Percentiles rank a stretch among this genome's conserved stretches.
Conservation (phyloP, 2,888 invertebrate genomes). For the Keiferia lycopersicella region DNA sequence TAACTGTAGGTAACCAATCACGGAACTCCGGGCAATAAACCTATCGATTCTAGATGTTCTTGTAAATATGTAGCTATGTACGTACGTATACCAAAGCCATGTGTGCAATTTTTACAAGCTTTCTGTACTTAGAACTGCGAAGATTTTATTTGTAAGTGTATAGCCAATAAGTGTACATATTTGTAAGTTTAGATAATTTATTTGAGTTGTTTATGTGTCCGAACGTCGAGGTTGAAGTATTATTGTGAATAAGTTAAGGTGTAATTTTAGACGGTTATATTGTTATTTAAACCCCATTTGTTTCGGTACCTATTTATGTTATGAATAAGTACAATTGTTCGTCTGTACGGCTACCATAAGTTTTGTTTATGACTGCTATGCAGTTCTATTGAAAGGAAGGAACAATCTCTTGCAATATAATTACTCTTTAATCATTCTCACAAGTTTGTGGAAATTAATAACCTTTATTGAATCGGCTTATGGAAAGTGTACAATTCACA, state of each 20-base stretch:
- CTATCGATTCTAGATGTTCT: constrained; percentile 60
- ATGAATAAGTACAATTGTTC: background rate
- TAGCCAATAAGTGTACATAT: constrained; percentile 58
- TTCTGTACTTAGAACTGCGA: constrained; percentile 64
- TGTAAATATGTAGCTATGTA: constrained; percentile 80
- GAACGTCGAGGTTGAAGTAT: constrained; percentile 18
- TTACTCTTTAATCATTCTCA: background rate
- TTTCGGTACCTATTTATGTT: background rate
- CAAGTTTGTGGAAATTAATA: background rate
- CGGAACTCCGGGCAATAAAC: constrained; percentile 72
- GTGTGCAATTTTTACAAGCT: constrained; percentile 81
- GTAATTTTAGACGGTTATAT: background rate
- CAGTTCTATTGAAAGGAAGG: constrained; percentile 5
- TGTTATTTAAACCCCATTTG: background rate
- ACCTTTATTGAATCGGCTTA: background rate
- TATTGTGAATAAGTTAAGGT: constrained; percentile 19
- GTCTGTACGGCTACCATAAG: constrained; percentile 13
- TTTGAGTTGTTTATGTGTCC: constrained; percentile 28
- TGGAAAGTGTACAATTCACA: background rate
- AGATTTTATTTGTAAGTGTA: constrained; percentile 53
- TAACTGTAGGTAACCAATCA: constrained; percentile 41
- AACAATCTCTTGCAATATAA: constrained; percentile 18
- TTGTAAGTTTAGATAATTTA: constrained; percentile 39
- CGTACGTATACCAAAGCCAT: constrained; percentile 80
- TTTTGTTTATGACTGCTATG: constrained; percentile 16